Evolutionary conservation across 2,797 vertebrate species (phyloP), one percentile per base, ranked within the genome.

Genomic region (Sebastes trivittatus): DNA sequence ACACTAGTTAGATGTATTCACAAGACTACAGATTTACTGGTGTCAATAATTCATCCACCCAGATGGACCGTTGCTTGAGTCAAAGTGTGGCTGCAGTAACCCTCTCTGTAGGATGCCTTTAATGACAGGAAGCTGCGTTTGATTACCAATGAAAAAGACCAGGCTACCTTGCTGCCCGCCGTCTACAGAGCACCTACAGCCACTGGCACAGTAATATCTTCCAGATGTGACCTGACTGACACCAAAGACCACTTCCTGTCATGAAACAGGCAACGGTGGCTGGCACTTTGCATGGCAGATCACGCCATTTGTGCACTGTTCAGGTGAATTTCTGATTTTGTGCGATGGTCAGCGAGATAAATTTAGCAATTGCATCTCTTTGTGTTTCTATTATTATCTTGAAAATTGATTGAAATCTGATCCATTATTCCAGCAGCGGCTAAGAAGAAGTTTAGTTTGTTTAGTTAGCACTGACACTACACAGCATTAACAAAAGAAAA

Each of bases 81-180:
- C 54, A 80, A 68, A 84, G 75, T 42, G 9, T 56, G 54, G 38
- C 23, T 72, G 69, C 68, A 67, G 72, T 64, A 70, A 66, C 16
- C 22, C 10, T 80, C 63, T 70, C 71, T 80, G 25, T 61, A 77
- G 34, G 77, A 75, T 27, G 63, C 32, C 29, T 86, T 87, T 87
- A 80, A 88, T 65, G 78, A 81, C 82, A 91, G 86, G 88, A 91
- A 90, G 80, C 62, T 66, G 62, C 2, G 9, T 86, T 56, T 63
- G 55, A 79, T 77, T 64, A 63, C 29, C 23, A 80, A 66, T 7
- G 13, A 56, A 72, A 82, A 72, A 62, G 36, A 14, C 10, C 13
- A 9, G 66, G 9, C 56, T 62, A 78, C 71, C 56, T 62, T 42
- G 22, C 72, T 27, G 22, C 13, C 79, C 2, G 6, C 22, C 54